Conservation (phyloP, 2,113 vertebrate genomes). For the Oceanodroma tethys region DNA sequence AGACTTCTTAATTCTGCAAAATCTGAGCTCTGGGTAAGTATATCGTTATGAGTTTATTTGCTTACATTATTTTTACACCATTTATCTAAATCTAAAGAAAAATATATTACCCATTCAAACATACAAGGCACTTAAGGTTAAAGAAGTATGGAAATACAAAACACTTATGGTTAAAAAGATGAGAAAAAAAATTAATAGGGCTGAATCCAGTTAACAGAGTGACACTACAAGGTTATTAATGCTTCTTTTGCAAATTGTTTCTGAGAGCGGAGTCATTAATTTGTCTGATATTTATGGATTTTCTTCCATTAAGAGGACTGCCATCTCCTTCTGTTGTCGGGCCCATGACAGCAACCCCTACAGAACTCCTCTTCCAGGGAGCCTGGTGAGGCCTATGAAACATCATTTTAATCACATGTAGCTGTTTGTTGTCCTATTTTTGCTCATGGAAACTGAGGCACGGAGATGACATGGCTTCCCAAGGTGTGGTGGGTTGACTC, state of each 20-base stretch:
- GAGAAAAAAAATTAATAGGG: background rate
- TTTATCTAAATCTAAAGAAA: background rate
- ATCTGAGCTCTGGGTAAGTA: background rate
- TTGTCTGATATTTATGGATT: background rate
- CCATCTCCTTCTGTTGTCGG: background rate
- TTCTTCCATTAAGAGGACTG: background rate
- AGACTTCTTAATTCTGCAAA: background rate
- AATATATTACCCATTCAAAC: background rate
- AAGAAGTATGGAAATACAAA: background rate
- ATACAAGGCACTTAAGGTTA: background rate
- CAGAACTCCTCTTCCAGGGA: background rate
- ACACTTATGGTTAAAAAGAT: background rate
- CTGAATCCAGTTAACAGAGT: background rate
- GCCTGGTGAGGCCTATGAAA: background rate
- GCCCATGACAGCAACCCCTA: background rate
- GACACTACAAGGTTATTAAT: background rate
- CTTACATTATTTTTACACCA: background rate
- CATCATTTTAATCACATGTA: background rate
- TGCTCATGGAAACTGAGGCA: background rate
- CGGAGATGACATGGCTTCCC: background rate
- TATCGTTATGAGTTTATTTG: background rate
- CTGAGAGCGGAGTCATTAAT: background rate
- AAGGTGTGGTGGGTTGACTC: background rate
- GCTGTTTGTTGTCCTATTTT: background rate
- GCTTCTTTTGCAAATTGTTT: background rate